A percentile compares a stretch with the other conserved stretches of the same genome.
Conservation (phyloP, 2,888 invertebrate genomes). For the Eilema depressum region DNA sequence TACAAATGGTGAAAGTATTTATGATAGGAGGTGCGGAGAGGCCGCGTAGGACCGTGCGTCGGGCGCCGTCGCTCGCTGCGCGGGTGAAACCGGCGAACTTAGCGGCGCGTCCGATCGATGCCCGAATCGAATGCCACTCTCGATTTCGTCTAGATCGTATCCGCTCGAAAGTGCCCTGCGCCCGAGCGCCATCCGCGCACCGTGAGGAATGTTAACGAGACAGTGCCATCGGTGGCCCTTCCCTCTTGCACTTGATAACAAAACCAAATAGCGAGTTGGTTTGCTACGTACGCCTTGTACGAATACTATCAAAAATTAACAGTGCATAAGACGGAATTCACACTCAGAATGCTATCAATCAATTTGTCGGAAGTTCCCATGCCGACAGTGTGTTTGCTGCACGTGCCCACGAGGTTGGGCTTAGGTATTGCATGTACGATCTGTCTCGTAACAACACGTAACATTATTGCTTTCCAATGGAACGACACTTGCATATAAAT, state of each 20-base stretch:
- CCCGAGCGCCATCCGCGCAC: conserved; percentile 15
- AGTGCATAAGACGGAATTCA: not conserved
- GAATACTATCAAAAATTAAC: not conserved
- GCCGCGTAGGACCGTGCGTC: conserved; percentile 27
- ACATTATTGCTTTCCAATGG: conserved; percentile 46
- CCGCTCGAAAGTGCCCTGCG: conserved; percentile 51
- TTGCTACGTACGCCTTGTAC: not conserved
- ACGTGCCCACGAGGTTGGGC: conserved; percentile 26
- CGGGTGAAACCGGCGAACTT: conserved; percentile 36
- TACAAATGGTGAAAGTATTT: conserved; percentile 71
- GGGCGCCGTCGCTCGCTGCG: conserved; percentile 15
- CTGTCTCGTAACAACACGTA: conserved; percentile 34
- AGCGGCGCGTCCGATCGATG: conserved; percentile 41
- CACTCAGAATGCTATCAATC: not conserved
- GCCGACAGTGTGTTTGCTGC: conserved; percentile 42
- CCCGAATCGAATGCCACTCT: conserved; percentile 66
- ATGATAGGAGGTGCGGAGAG: conserved; percentile 25
- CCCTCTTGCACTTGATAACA: conserved; percentile 2
- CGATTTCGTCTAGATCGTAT: conserved; percentile 64
- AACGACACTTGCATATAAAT: conserved; percentile 25
- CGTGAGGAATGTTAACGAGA: conserved; percentile 54
- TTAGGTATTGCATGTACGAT: conserved; percentile 15
- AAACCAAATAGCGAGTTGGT: not conserved
- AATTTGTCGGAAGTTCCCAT: conserved; percentile 19
- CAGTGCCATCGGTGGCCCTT: not conserved